These are phyloP conservation scores for Drosophila burlai DNA, from an alignment of 1,140 invertebrate genomes.

Conservation along the genomic window DNA sequence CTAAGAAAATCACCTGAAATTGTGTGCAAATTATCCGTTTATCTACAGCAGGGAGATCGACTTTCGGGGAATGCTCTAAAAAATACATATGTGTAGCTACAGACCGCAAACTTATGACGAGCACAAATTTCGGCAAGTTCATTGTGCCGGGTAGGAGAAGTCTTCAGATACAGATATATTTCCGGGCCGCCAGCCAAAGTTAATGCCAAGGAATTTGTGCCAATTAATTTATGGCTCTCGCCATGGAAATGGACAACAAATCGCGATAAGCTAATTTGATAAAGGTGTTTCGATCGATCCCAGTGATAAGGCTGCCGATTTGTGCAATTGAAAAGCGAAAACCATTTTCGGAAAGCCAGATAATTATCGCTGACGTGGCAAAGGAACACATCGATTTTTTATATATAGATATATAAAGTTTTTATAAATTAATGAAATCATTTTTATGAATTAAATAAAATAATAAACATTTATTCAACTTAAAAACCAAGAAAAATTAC, in stretches of 20 bases:
- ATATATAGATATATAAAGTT: not conserved
- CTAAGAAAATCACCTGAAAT: constrained; percentile 17
- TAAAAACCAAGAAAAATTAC: no score
- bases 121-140: constrained; percentile 44
- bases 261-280: constrained; percentile 52
- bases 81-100: constrained; percentile 1
- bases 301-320: constrained; percentile 18
- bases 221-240: constrained; percentile 31
- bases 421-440: no score
- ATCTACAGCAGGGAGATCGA: constrained; percentile 33
- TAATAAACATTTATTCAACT: no score
- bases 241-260: constrained; percentile 31
- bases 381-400: not conserved
- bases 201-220: constrained; percentile 38
- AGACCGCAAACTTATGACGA: constrained; percentile 34
- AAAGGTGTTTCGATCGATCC: constrained; percentile 44
- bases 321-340: constrained; percentile 41
- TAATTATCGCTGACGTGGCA: constrained; percentile 18
- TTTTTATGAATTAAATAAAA: not conserved
- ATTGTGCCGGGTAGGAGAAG: constrained; percentile 14
- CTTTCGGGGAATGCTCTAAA: constrained; percentile 43
- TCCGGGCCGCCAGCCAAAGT: constrained; percentile 24
- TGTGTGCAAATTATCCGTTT: constrained; percentile 49
- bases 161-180: constrained; percentile 14
- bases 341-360: constrained; percentile 4